Evolutionary conservation across 2,888 invertebrate species (phyloP).

Genomic region (Phlogophora meticulosa): DNA sequence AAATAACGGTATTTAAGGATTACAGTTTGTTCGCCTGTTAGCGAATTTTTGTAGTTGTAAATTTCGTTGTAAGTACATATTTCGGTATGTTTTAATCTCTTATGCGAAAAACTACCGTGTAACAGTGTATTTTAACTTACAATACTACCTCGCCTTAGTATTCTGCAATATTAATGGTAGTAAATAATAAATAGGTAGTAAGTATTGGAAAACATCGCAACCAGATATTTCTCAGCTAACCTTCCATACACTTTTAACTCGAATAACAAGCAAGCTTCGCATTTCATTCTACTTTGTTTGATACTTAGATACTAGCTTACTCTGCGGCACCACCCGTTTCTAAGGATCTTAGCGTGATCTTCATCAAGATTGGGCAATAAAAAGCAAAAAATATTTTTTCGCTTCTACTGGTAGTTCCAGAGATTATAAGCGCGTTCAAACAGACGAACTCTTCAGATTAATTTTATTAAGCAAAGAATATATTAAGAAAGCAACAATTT

Average conservation of each 20-base stretch:
- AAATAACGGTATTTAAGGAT: constrained; percentile 61
- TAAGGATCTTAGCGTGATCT: too few species aligned
- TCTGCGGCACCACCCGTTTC: too few species aligned
- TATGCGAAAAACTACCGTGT: neutral
- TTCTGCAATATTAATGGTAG: too few species aligned
- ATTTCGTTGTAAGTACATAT: neutral
- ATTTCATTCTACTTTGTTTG: constrained; percentile 1
- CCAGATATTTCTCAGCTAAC: neutral
- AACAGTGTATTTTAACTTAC: neutral
- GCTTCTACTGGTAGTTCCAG: too few species aligned
- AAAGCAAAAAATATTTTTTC: too few species aligned
- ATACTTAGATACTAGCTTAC: too few species aligned
- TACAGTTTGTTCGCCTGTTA: constrained; percentile 31
- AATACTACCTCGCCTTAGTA: neutral
- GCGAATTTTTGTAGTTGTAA: constrained; percentile 24
- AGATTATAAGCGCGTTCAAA: too few species aligned
- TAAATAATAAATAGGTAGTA: neutral
- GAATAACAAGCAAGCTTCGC: neutral
- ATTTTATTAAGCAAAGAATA: neutral
- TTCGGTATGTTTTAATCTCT: neutral
- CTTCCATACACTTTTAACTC: neutral
- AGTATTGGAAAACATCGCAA: neutral
- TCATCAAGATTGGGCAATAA: too few species aligned
- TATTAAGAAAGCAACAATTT: constrained; percentile 24
- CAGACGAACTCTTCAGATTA: too few species aligned